Conservation (phyloP, 92 coral and sea anemone species). For the Phenganax stokvisi region DNA sequence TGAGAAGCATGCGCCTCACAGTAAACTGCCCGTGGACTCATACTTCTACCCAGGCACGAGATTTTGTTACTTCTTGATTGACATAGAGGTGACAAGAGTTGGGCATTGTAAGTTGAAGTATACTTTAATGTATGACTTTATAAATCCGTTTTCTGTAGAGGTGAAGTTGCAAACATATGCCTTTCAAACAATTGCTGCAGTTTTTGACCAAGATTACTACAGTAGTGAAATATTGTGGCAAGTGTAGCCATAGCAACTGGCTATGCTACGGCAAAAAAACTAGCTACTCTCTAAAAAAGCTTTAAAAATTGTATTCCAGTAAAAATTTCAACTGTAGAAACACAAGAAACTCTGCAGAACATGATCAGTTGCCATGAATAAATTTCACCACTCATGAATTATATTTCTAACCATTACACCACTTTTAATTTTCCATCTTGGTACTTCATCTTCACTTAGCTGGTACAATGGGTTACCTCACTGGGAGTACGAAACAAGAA, state of each 20-base stretch:
- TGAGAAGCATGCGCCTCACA: conserved; percentile 61
- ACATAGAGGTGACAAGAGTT: conserved; percentile 78
- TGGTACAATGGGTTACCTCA: conserved; percentile 56
- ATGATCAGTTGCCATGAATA: too few relatives aligned
- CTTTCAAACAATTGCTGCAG: too few relatives aligned
- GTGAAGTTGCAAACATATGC: too few relatives aligned
- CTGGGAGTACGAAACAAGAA: conserved; percentile 61
- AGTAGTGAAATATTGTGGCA: too few relatives aligned
- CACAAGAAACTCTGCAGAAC: too few relatives aligned
- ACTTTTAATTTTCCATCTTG: not conserved
- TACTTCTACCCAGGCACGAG: conserved; percentile 68
- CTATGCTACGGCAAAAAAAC: too few relatives aligned
- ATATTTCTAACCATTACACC: not conserved
- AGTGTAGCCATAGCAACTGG: too few relatives aligned
- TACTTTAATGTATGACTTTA: not conserved
- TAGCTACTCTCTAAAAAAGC: too few relatives aligned
- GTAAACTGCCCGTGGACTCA: conserved; percentile 67
- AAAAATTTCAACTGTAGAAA: too few relatives aligned
- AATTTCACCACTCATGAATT: not conserved
- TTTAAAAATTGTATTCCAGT: too few relatives aligned
- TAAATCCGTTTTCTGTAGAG: too few relatives aligned
- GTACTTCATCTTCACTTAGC: conserved; percentile 5
- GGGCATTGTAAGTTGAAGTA: conserved; percentile 55
- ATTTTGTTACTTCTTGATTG: conserved; percentile 55
- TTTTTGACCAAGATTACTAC: too few relatives aligned